These are phyloP conservation scores for Diprion similis DNA, from an alignment of 1,140 invertebrate species.

Conservation along the genomic window DNA sequence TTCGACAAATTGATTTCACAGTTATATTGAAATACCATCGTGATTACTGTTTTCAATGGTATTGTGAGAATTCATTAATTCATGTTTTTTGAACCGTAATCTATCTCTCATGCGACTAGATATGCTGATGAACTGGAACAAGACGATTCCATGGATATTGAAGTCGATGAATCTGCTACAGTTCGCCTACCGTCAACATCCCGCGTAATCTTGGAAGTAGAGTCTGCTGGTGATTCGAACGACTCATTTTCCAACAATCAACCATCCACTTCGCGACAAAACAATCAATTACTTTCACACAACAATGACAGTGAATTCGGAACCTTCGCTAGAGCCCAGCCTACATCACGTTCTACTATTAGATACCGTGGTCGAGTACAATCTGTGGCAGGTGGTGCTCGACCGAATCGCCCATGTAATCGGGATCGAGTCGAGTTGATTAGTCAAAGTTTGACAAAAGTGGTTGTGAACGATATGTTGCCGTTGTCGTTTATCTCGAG, in stretches of 20 bases:
- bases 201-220: neutral
- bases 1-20: neutral
- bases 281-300: too few species aligned
- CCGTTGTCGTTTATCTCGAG: slow-evolving; percentile 15
- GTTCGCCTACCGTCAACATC: neutral
- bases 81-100: neutral
- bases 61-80: neutral
- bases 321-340: neutral
- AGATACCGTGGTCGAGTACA: slow-evolving; percentile 12
- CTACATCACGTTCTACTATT: neutral
- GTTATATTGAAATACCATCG: neutral
- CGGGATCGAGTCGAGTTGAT: slow-evolving; percentile 19
- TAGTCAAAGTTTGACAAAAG: slow-evolving; percentile 13
- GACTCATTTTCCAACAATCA: neutral
- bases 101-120: neutral
- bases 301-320: neutral
- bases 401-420: too few species aligned
- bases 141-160: neutral
- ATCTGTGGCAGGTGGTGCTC: slow-evolving; percentile 11
- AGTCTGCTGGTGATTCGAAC: neutral
- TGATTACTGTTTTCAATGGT: neutral
- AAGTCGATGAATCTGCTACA: neutral
- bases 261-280: neutral
- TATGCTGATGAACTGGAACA: neutral
- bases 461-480: slow-evolving; percentile 16